Conservation (phyloP, 2,888 invertebrate species). For the Ommatoiulus sabulosus region DNA sequence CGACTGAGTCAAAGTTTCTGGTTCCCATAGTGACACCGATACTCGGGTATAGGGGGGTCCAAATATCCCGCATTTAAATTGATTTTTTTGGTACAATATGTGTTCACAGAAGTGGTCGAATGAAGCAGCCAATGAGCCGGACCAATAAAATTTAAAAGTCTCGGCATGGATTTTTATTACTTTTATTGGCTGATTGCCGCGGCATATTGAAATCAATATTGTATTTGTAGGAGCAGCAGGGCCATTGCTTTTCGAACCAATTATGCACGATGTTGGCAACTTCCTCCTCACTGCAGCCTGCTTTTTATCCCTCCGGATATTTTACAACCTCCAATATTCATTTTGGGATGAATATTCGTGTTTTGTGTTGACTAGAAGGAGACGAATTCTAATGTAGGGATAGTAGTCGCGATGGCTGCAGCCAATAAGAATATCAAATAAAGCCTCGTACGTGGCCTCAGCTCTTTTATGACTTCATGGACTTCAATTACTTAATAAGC, state of each 20-base stretch:
- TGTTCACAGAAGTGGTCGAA: background rate
- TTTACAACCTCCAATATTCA: constrained; percentile 1
- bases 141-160: background rate
- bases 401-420: background rate
- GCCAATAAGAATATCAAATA: background rate
- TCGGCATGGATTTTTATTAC: background rate
- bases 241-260: background rate
- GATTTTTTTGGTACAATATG: background rate
- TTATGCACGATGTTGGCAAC: background rate
- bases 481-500: constrained; percentile 47
- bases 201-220: background rate
- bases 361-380: background rate
- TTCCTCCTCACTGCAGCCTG: background rate
- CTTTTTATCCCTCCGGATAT: background rate
- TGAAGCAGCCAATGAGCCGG: background rate
- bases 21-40: background rate
- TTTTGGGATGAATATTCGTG: background rate
- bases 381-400: constrained; percentile 1
- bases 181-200: background rate
- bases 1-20: background rate
- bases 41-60: background rate
- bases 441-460: background rate
- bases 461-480: background rate
- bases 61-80: background rate
- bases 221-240: constrained; percentile 1